Base-by-base conservation (phyloP, 2,797 vertebrate species). In the Gastrophryne carolinensis region DNA sequence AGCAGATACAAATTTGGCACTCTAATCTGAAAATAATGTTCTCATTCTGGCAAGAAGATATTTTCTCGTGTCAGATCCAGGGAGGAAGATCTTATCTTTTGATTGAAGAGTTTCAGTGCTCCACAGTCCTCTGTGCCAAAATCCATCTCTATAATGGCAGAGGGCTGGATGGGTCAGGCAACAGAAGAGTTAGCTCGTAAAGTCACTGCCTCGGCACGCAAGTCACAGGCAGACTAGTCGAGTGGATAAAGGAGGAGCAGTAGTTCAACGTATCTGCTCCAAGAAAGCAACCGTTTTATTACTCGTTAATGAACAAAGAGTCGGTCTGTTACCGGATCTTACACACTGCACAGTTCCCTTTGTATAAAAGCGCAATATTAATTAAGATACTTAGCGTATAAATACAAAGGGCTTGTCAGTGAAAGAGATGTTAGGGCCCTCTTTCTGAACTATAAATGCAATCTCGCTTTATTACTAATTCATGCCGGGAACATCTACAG, bases 391-490 rank as follows among this genome's bases (percentile, higher is more conserved):
- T 58, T 78, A 66, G 66, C 49, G 58, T 52, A 65, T 34, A 72
- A 64, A 64, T 56, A 78, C 75, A 72, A 78, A 65, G 64, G 75
- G 30, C 41, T 39, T 49, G 23, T 32, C 67, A 71, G 75, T 78
- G 75, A 78, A 72, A 72, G 68, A 78, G 60, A 72, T 66, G 75
- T 78, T 57, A 66, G 30, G 68, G n/a, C 19, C 47, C 52, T 65
- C 66, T 72, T 72, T 72, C 75, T 52, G 60, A 65, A 72, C 75
- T 78, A 78, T 78, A 78, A 78, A 78, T 72, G 72, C 75, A 78
- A 72, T 78, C 75, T 72, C 15, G 65, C 75, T 39, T 65, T 35
- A 72, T 78, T 13, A 78, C 56, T 78, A 65, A 78, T 78, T 78
- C 50, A 78, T 72, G 75, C 50, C 9, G 12, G 50, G 29, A 30